Percentiles rank a stretch among this genome's conserved stretches.
Conservation (phyloP, 1,140 invertebrate species). For the Campodea augens region DNA sequence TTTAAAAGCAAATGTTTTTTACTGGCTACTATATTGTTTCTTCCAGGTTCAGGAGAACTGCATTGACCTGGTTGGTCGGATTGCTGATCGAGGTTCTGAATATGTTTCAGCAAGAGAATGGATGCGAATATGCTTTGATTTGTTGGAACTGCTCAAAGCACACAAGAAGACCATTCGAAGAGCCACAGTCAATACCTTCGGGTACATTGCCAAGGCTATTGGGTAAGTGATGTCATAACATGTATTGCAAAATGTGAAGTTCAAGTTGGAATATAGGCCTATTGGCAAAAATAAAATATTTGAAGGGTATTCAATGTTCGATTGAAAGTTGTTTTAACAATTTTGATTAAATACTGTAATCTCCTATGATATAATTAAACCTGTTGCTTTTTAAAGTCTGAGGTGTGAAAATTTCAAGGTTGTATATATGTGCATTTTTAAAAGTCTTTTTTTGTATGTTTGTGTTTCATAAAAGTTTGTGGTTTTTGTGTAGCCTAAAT, state of each 20-base stretch:
- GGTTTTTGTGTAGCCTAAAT: too few species aligned
- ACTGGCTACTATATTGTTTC: slow-evolving; percentile 12
- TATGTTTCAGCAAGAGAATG: slow-evolving; percentile 97
- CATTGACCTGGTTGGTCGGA: slow-evolving; percentile 95
- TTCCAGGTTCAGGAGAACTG: slow-evolving; percentile 96
- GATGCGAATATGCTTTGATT: slow-evolving; percentile 99
- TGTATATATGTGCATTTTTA: too few species aligned
- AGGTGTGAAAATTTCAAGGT: too few species aligned
- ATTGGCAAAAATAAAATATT: too few species aligned
- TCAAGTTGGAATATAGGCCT: too few species aligned
- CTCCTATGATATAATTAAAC: too few species aligned
- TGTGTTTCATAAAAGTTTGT: too few species aligned
- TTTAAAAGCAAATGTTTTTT: slow-evolving; percentile 7
- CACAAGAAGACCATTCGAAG: slow-evolving; percentile 97
- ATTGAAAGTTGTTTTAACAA: too few species aligned
- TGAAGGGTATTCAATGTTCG: too few species aligned
- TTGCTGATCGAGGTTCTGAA: slow-evolving; percentile 97
- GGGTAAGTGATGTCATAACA: slow-evolving; percentile 32
- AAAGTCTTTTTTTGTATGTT: too few species aligned
- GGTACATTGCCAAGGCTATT: slow-evolving; percentile 99
- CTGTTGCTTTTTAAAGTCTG: too few species aligned
- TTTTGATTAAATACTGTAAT: too few species aligned
- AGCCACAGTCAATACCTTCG: slow-evolving; percentile 98
- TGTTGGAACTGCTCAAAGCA: slow-evolving; percentile 94
- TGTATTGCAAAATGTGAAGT: background rate